Conservation (phyloP, 2,888 invertebrate genomes). For the Lordiphosa fenestrarum region DNA sequence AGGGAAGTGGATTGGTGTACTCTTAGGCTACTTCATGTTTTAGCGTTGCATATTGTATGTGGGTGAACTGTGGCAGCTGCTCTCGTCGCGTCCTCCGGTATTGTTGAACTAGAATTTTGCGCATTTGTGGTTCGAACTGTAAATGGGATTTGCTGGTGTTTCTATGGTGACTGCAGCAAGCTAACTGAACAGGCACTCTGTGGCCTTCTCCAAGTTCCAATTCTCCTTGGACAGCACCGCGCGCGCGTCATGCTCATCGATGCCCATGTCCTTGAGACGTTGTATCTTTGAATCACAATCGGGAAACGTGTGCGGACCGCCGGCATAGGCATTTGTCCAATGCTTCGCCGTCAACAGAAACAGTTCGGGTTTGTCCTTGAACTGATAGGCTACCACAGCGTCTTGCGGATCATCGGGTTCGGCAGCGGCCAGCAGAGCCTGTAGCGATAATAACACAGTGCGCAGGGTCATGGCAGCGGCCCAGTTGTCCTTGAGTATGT, state of each 20-base stretch:
- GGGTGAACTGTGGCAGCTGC: no score
- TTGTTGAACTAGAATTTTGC: conserved; percentile 3
- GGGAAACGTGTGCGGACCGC: conserved; percentile 87
- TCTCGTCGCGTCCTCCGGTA: no score
- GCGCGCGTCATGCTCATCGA: conserved; percentile 92
- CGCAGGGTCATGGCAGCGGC: conserved; percentile 99
- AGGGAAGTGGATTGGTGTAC: no score
- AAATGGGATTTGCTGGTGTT: conserved; percentile 7
- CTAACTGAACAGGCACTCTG: conserved; percentile 93
- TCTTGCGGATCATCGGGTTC: conserved; percentile 97
- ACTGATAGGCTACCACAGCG: conserved; percentile 98
- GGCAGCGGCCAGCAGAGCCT: conserved; percentile 95
- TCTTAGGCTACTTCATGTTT: no score
- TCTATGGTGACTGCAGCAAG: conserved; percentile 45
- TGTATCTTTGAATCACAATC: conserved; percentile 94
- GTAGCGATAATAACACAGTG: conserved; percentile 96
- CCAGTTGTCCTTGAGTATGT: conserved; percentile 99
- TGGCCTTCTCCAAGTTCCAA: conserved; percentile 96
- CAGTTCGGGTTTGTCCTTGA: conserved; percentile 91
- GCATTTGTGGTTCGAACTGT: conserved; percentile 1
- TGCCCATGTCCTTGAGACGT: conserved; percentile 95
- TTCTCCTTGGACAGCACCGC: conserved; percentile 94
- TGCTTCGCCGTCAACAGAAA: conserved; percentile 95
- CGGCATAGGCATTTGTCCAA: conserved; percentile 97
- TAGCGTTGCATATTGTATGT: no score